A percentile compares a stretch with the other conserved stretches of the same genome.
Conservation (phyloP, 2,888 invertebrate genomes). For the Leptura quadrifasciata region DNA sequence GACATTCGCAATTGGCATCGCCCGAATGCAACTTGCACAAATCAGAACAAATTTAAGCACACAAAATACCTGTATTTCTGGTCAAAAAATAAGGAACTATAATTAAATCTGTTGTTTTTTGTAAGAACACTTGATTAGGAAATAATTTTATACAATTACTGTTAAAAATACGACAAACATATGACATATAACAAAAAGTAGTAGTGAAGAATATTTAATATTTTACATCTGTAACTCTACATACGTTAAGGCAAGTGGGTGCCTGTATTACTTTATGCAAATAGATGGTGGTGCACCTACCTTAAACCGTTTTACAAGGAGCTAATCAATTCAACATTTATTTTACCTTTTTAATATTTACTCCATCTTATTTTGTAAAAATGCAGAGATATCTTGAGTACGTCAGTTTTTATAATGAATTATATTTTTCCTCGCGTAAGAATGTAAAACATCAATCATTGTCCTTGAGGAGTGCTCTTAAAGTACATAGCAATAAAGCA, state of each 20-base stretch:
- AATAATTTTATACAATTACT: background rate
- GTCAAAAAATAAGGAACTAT: too few relatives aligned
- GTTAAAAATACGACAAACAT: background rate
- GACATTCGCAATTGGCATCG: too few relatives aligned
- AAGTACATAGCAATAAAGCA: conserved; percentile 44
- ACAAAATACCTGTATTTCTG: too few relatives aligned
- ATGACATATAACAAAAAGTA: too few relatives aligned
- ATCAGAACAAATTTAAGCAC: too few relatives aligned
- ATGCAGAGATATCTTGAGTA: conserved; percentile 29
- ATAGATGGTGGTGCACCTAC: background rate
- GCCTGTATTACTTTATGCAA: background rate
- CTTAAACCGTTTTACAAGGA: conserved; percentile 2
- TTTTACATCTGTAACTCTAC: background rate
- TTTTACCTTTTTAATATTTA: conserved; percentile 6
- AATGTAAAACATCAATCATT: conserved; percentile 59
- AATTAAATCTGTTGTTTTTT: too few relatives aligned
- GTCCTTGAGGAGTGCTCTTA: conserved; percentile 52
- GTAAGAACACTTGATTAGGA: too few relatives aligned
- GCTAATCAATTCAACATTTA: conserved; percentile 4
- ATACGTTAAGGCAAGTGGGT: conserved; percentile 18
- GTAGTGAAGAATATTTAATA: background rate
- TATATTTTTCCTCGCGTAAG: conserved; percentile 52
- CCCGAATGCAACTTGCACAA: too few relatives aligned
- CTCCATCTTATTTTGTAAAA: conserved; percentile 37
- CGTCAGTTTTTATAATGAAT: conserved; percentile 57